Conservation (phyloP, 2,888 invertebrate species). For the Macropis europaea region DNA sequence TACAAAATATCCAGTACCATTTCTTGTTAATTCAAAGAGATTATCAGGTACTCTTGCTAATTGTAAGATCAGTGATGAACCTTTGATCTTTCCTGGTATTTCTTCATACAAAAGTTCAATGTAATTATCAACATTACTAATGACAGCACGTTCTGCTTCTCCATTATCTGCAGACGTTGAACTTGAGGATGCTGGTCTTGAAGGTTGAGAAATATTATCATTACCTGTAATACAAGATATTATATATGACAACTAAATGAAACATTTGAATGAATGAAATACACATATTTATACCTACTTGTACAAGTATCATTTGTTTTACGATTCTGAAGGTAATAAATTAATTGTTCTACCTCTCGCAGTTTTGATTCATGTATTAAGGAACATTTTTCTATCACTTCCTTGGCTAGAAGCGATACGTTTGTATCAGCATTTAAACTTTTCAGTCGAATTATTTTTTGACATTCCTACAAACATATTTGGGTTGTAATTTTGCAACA, state of each 20-base stretch:
- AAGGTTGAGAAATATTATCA: conserved; percentile 65
- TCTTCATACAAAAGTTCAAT: conserved; percentile 98
- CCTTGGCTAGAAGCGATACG: conserved; percentile 88
- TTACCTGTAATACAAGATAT: conserved; percentile 42
- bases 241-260: background rate
- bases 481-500: background rate
- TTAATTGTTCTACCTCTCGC: conserved; percentile 92
- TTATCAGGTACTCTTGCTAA: conserved; percentile 96
- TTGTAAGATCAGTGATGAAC: conserved; percentile 94
- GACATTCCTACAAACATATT: conserved; percentile 83
- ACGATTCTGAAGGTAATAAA: conserved; percentile 92
- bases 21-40: conserved; percentile 94
- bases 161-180: conserved; percentile 69
- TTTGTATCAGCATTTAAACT: conserved; percentile 90
- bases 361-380: conserved; percentile 91
- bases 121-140: conserved; percentile 95
- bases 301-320: conserved; percentile 78
- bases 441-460: conserved; percentile 91
- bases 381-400: conserved; percentile 92
- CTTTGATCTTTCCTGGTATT: conserved; percentile 94
- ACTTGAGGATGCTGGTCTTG: conserved; percentile 75
- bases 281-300: conserved; percentile 19
- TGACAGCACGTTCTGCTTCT: conserved; percentile 84
- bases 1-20: conserved; percentile 84
- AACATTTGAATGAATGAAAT: background rate